These are phyloP conservation scores for Sebastes iracundus DNA, from an alignment of 2,797 vertebrate species.

Conservation along the genomic window DNA sequence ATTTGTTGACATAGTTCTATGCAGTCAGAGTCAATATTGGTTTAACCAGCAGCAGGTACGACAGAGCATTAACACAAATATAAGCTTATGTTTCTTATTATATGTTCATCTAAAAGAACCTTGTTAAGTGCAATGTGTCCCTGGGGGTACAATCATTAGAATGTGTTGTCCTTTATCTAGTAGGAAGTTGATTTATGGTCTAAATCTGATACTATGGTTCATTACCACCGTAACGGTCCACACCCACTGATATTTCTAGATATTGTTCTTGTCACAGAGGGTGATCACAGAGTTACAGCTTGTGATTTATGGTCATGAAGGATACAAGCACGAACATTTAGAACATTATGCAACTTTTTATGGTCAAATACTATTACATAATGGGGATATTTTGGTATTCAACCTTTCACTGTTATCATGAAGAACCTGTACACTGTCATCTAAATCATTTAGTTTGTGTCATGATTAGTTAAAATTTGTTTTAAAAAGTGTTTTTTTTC, in stretches of 20 bases:
- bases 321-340: not conserved
- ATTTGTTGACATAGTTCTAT: not conserved
- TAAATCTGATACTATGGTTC: constrained; percentile 7
- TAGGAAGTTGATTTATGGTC: not conserved
- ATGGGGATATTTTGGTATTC: not conserved
- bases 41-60: not conserved
- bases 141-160: not conserved
- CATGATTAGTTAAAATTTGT: not conserved
- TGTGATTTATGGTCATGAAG: constrained; percentile 4
- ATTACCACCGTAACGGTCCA: constrained; percentile 8
- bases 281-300: not conserved
- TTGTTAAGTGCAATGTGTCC: not conserved
- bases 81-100: not conserved
- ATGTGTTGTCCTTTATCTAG: not conserved
- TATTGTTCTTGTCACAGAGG: not conserved
- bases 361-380: not conserved
- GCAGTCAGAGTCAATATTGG: not conserved
- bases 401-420: not conserved
- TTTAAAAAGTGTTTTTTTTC: not conserved
- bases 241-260: constrained; percentile 19
- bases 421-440: not conserved
- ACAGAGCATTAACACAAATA: not conserved
- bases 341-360: constrained; percentile 4
- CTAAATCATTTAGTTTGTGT: not conserved
- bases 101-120: not conserved